phyloP scores from a whole-genome alignment of 1,140 invertebrate species.

The Cataglyphis hispanica region DNA sequence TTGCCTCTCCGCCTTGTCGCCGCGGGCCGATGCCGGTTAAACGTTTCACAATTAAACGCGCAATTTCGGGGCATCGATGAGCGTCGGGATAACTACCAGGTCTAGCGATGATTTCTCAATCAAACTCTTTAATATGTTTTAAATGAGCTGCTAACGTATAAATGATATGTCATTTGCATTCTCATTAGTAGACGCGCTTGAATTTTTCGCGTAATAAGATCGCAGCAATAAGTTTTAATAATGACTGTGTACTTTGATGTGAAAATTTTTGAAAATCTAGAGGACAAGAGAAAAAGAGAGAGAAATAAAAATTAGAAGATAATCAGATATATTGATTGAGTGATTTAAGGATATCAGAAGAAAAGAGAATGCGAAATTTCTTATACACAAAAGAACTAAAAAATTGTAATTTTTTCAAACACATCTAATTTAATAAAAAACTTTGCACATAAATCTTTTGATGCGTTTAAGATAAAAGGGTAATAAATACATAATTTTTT shows the following conservation, averaged over 20 bases:
- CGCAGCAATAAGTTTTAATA: not conserved
- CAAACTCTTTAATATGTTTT: conserved; percentile 44
- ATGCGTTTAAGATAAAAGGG: not conserved
- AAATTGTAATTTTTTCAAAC: not conserved
- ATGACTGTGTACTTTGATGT: not conserved
- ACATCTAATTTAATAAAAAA: no score
- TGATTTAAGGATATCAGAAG: not conserved
- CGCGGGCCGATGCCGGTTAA: conserved; percentile 69
- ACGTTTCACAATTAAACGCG: conserved; percentile 80
- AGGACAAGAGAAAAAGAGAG: not conserved
- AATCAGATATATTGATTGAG: no score
- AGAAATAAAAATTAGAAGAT: not conserved
- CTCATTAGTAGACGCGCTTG: conserved; percentile 19
- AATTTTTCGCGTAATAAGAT: conserved; percentile 9
- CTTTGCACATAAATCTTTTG: no score
- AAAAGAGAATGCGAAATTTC: not conserved
- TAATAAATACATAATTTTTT: not conserved
- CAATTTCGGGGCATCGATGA: conserved; percentile 36
- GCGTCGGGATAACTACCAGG: conserved; percentile 7
- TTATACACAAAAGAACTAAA: not conserved
- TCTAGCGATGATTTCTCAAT: conserved; percentile 14
- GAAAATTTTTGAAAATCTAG: not conserved
- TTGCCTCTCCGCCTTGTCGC: conserved; percentile 60
- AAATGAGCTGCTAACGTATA: conserved; percentile 5
- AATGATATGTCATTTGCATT: not conserved